A percentile compares a stretch with the other conserved stretches of the same genome.
Evolutionary conservation across 2,797 vertebrate species (phyloP).

Genomic region (Decapterus maruadsi): DNA sequence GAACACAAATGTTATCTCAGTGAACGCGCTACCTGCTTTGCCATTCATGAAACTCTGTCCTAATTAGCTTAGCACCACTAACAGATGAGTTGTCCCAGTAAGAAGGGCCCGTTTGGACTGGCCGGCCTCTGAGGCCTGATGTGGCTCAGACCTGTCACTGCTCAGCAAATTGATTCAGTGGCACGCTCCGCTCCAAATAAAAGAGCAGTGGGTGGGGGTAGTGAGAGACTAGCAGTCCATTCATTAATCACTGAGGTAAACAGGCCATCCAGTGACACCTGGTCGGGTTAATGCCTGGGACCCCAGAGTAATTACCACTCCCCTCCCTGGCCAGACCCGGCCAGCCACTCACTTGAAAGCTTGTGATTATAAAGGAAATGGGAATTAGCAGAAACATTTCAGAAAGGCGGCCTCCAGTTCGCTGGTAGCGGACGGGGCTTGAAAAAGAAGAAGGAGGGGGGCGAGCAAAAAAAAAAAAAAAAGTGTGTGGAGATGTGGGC

Average conservation of each 20-base stretch:
- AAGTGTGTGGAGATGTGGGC: constrained; percentile 79
- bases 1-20: constrained; percentile 56
- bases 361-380: constrained; percentile 96
- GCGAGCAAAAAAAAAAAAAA: constrained; percentile 8
- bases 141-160: constrained; percentile 81
- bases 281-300: constrained; percentile 92
- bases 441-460: constrained; percentile 31
- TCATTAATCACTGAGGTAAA: constrained; percentile 96
- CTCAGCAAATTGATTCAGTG: constrained; percentile 88
- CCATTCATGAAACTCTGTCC: constrained; percentile 59
- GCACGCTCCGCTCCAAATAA: constrained; percentile 83
- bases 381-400: constrained; percentile 95
- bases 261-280: constrained; percentile 93
- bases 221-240: constrained; percentile 88
- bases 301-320: constrained; percentile 90
- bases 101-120: constrained; percentile 63
- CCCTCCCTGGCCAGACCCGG: constrained; percentile 79
- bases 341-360: constrained; percentile 91
- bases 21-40: constrained; percentile 29
- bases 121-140: constrained; percentile 76
- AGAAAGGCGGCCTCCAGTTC: constrained; percentile 85
- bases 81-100: constrained; percentile 51
- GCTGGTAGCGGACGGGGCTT: constrained; percentile 78
- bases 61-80: constrained; percentile 68
- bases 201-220: constrained; percentile 68